Conservation (phyloP, 2,113 vertebrate species). For the Callorhinus ursinus region DNA sequence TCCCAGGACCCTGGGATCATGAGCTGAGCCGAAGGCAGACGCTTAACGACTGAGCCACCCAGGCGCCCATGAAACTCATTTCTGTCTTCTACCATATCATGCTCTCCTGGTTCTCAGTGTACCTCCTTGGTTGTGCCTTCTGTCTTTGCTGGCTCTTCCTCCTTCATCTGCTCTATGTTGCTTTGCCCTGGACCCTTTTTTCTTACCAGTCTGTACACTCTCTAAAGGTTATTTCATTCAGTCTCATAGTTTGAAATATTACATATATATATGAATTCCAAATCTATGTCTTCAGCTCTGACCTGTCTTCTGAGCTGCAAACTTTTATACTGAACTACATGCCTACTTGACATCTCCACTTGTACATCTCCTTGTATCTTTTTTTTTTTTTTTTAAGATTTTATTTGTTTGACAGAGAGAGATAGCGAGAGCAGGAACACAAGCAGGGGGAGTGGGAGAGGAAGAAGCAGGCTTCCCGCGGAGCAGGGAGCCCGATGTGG, state of each 20-base stretch:
- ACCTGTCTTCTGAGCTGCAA: not conserved
- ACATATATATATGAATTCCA: not conserved
- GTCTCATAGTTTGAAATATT: not conserved
- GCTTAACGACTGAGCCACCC: no score
- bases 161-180: not conserved
- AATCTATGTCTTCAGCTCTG: not conserved
- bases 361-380: not conserved
- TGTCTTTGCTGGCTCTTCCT: not conserved
- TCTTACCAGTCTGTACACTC: not conserved
- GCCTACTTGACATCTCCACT: not conserved
- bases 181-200: not conserved
- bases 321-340: not conserved
- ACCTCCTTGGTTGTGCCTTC: not conserved
- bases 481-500: no score
- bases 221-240: not conserved
- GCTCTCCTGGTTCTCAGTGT: not conserved
- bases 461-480: no score
- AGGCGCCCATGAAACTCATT: not conserved
- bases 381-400: no score
- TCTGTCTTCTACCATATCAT: not conserved
- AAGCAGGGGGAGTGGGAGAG: no score
- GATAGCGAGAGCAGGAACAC: no score
- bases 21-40: no score
- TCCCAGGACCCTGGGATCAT: no score
- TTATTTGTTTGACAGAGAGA: no score